Conservation (phyloP, 2,113 vertebrate genomes). For the Orcinus orca region DNA sequence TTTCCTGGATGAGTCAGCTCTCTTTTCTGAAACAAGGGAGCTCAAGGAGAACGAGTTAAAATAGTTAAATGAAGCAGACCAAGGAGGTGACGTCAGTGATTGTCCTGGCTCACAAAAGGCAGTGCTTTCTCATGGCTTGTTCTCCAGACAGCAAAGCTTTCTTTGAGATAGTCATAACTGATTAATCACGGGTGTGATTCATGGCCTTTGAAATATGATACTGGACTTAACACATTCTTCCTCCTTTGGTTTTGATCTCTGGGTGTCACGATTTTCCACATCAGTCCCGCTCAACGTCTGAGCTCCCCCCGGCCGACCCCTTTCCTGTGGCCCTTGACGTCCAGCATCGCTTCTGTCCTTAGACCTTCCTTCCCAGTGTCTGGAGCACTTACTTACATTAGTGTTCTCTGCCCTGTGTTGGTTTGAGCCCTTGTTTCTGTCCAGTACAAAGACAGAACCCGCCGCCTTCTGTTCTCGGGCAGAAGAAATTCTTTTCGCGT, state of each 20-base stretch:
- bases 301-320: neutral
- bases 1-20: neutral
- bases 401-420: too few species aligned
- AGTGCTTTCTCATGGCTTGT: fast-evolving
- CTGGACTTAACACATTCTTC: neutral
- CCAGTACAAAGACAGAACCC: fast-evolving
- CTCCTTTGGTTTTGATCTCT: neutral
- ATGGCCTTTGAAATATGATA: neutral
- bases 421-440: neutral
- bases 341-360: fast-evolving
- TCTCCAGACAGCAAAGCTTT: neutral
- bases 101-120: neutral
- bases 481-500: neutral
- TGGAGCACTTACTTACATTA: fast-evolving
- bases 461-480: neutral
- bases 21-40: neutral
- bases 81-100: neutral
- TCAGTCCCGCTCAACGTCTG: neutral
- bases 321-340: fast-evolving
- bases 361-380: neutral
- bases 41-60: neutral
- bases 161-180: neutral
- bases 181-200: neutral
- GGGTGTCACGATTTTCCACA: neutral
- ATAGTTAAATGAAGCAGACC: fast-evolving